Evolutionary conservation across 64 coral and sea anemone species (phyloP).

Genomic region (Anthopleura sola): DNA sequence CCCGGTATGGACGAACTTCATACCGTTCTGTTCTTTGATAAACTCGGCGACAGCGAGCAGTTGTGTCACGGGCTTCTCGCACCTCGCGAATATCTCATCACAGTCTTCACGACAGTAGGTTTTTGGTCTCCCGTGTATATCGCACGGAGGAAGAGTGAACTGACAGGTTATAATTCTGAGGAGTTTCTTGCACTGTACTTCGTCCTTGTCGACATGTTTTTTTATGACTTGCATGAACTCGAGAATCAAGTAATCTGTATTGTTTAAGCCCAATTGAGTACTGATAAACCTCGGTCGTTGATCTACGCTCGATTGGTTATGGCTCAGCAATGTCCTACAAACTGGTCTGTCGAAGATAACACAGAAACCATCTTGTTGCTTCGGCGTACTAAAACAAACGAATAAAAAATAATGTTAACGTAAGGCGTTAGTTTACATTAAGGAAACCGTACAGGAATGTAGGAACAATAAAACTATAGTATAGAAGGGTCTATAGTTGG

Average conservation of each 20-base stretch:
- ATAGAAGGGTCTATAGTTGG: too few species aligned
- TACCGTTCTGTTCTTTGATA: conserved; percentile 11
- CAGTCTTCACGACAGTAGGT: conserved; percentile 74
- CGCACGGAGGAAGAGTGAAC: conserved; percentile 56
- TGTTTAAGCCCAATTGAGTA: conserved; percentile 32
- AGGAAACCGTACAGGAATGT: too few species aligned
- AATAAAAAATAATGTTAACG: too few species aligned
- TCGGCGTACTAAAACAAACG: background rate
- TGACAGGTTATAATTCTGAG: conserved; percentile 48
- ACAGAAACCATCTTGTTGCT: background rate
- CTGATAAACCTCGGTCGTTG: conserved; percentile 50
- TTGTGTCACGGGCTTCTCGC: conserved; percentile 49
- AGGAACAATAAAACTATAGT: too few species aligned
- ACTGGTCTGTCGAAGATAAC: background rate
- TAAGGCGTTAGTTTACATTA: too few species aligned
- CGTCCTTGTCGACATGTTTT: conserved; percentile 19
- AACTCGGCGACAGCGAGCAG: conserved; percentile 73
- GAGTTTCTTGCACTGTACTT: conserved; percentile 42
- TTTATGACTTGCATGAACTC: conserved; percentile 39
- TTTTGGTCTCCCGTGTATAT: conserved; percentile 18
- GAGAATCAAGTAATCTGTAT: conserved; percentile 45
- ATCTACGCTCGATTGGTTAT: background rate
- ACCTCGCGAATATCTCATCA: conserved; percentile 55
- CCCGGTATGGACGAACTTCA: conserved; percentile 57
- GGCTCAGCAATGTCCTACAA: background rate